Evolutionary conservation across 2,888 invertebrate genomes (phyloP).

Genomic region (Helicoverpa assulta): DNA sequence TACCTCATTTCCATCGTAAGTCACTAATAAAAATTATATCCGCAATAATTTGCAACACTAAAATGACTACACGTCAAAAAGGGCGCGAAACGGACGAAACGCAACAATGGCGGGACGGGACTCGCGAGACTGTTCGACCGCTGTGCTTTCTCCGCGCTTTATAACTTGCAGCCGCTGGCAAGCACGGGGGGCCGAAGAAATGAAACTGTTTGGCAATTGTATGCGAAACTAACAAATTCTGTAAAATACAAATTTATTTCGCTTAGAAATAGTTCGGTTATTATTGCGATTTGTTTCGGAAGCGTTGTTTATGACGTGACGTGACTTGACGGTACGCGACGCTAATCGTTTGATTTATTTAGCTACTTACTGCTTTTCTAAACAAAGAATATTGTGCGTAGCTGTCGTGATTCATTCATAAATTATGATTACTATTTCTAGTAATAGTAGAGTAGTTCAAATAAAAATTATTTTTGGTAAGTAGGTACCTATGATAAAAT

Average conservation of each 20-base stretch:
- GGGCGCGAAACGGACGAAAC: conserved; percentile 75
- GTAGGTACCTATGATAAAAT: too few species aligned
- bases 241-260: conserved; percentile 73
- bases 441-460: neutral
- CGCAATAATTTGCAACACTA: conserved; percentile 76
- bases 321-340: conserved; percentile 51
- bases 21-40: conserved; percentile 68
- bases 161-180: conserved; percentile 78
- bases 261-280: conserved; percentile 65
- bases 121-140: conserved; percentile 77
- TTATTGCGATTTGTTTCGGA: conserved; percentile 66
- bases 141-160: conserved; percentile 87
- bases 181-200: conserved; percentile 81
- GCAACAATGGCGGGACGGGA: conserved; percentile 70
- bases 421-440: neutral
- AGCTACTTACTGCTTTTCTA: conserved; percentile 12
- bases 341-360: conserved; percentile 53
- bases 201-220: conserved; percentile 83
- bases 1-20: conserved; percentile 81
- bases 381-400: conserved; percentile 17
- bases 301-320: conserved; percentile 59
- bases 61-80: conserved; percentile 73
- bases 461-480: neutral
- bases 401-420: conserved; percentile 30
- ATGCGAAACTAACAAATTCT: conserved; percentile 79